Base-by-base conservation (phyloP, 2,888 invertebrate species). In the Chrysotoxum bicinctum region DNA sequence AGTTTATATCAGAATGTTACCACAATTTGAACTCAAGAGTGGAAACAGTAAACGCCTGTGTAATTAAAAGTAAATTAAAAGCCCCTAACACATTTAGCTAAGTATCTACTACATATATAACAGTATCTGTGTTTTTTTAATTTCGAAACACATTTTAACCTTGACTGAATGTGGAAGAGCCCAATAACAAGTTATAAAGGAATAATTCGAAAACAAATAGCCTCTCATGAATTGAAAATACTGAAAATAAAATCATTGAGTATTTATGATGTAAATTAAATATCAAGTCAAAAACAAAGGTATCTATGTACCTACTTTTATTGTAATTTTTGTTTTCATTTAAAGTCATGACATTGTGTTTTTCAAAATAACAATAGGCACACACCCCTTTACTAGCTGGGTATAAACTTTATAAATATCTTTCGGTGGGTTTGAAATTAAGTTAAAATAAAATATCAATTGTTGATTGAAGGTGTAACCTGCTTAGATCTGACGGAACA, bases 1-100 rank as follows among this genome's bases (percentile, higher is more conserved):
- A 32, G 9, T 45, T 64, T 64, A 32, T 64, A 64, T 64, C 30
- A 64, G 7, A 62, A 62, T 45, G 19, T 64, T 43, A 30, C 23
- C 19, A 16, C 7, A 30, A 64, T 64, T 64, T 21, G n/a, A 66
- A 66, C 16, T 50, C 35, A 66, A 19, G 23, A 66, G 66, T 66
- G 66, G 66, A 23, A 50, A 50, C 66, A 35, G 35, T 66, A 40
- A 45, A 45, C 4, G 7, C 2, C 19, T 19, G 30, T 64, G 45
- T 64, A 50, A 66, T 66, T 50, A 32, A 66, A 35, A 19, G 21
- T n/a, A n/a, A 21, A 64, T 32, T 45, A 32, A 45, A 26, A 54
- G 21, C 21, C 19, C 35, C 40, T 54, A 37, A 52, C 26, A 32
- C 16, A 16, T 12, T 30, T 16, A 21, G 14, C 21, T 8, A n/a